phyloP scores from a whole-genome alignment of 2,888 invertebrate genomes.

The Nebria brevicollis region DNA sequence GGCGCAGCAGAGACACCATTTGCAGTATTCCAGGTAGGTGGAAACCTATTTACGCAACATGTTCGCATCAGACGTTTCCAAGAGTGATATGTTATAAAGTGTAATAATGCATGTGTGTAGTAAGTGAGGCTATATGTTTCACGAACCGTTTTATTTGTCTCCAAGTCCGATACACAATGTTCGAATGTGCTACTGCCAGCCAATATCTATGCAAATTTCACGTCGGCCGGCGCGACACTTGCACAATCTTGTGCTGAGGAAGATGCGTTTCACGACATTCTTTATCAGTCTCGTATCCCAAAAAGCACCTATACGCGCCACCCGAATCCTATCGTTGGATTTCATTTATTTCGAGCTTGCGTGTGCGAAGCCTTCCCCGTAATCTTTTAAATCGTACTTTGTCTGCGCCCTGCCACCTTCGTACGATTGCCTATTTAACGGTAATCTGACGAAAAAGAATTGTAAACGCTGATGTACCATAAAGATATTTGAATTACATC shows the following conservation, averaged over 20 bases:
- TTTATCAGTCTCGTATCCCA: slow-evolving; percentile 37
- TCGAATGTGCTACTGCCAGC: slow-evolving; percentile 39
- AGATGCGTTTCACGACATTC: slow-evolving; percentile 45
- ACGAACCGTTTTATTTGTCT: slow-evolving; percentile 35
- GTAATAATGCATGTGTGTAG: neutral
- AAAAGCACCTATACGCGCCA: slow-evolving; percentile 24
- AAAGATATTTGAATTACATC: slow-evolving; percentile 22
- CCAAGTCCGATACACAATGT: slow-evolving; percentile 35
- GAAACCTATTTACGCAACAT: neutral
- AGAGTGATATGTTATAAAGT: slow-evolving; percentile 6
- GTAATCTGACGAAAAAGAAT: slow-evolving; percentile 20
- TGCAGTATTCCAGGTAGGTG: slow-evolving; percentile 5
- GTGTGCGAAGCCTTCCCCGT: slow-evolving; percentile 26
- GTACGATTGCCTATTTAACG: slow-evolving; percentile 18
- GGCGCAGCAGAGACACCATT: neutral
- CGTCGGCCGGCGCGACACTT: slow-evolving; percentile 35
- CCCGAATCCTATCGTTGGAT: slow-evolving; percentile 38
- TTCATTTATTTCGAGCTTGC: slow-evolving; percentile 42
- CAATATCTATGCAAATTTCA: slow-evolving; percentile 45
- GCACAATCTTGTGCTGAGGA: slow-evolving; percentile 40
- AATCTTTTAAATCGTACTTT: slow-evolving; percentile 43
- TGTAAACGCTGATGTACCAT: slow-evolving; percentile 22
- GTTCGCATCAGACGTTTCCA: neutral
- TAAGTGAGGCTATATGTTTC: neutral
- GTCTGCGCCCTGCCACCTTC: slow-evolving; percentile 4